phyloP scores from a whole-genome alignment of 2,888 invertebrate genomes.

The Hedychridium roseum region DNA sequence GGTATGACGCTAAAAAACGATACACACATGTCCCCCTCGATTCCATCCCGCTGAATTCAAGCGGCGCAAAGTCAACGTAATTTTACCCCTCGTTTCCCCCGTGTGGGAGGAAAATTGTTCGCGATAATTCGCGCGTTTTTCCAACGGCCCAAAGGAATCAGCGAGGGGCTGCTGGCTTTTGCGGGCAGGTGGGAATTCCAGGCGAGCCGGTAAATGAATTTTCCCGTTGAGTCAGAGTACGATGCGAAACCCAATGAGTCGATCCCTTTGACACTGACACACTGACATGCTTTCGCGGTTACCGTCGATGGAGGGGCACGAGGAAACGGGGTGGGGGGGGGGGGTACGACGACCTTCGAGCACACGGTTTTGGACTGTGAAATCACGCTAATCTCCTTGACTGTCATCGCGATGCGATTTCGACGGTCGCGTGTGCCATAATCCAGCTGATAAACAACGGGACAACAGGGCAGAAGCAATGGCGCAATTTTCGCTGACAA shows the following conservation, averaged over 20 bases:
- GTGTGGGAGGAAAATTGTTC: too few species aligned
- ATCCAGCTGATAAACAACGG: too few species aligned
- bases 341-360: slow-evolving; percentile 30
- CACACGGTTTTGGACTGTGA: slow-evolving; percentile 21
- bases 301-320: slow-evolving; percentile 1
- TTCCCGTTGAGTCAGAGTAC: slow-evolving; percentile 38
- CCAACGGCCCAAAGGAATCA: too few species aligned
- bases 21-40: too few species aligned
- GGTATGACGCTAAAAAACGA: too few species aligned
- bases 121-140: too few species aligned
- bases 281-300: slow-evolving; percentile 51
- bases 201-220: slow-evolving; percentile 24
- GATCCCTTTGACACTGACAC: slow-evolving; percentile 55
- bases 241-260: slow-evolving; percentile 34
- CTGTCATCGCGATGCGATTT: background rate
- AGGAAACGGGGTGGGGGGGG: slow-evolving; percentile 19
- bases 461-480: too few species aligned
- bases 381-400: slow-evolving; percentile 30
- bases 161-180: too few species aligned
- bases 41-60: too few species aligned
- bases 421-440: too few species aligned
- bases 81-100: slow-evolving; percentile 7
- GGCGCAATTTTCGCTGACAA: too few species aligned
- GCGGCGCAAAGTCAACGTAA: too few species aligned
- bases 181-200: slow-evolving; percentile 3